Conservation (phyloP, 92 coral and sea anemone genomes). For the Phymanthus crucifer region DNA sequence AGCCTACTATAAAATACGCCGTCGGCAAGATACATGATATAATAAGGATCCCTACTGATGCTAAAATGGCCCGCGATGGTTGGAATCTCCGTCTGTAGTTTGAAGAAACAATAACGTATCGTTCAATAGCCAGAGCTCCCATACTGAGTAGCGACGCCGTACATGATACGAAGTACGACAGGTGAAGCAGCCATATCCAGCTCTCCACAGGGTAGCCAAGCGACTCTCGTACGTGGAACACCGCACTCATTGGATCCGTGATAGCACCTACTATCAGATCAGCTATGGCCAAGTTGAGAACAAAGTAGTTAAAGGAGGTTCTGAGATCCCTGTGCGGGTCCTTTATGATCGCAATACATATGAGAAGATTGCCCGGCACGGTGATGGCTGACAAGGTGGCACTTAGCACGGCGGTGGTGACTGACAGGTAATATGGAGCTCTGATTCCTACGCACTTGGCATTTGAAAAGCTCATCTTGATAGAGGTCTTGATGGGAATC, state of each 20-base stretch:
- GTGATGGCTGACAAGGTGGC: slow-evolving; percentile 65
- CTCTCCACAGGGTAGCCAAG: slow-evolving; percentile 53
- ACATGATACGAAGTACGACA: slow-evolving; percentile 75
- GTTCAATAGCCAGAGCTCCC: slow-evolving; percentile 76
- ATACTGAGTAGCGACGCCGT: slow-evolving; percentile 80
- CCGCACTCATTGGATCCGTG: slow-evolving; percentile 79
- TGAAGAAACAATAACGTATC: slow-evolving; percentile 74
- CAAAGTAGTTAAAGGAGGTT: slow-evolving; percentile 86
- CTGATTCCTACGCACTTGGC: slow-evolving; percentile 55
- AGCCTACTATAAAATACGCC: slow-evolving; percentile 63
- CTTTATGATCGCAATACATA: slow-evolving; percentile 71
- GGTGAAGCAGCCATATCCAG: slow-evolving; percentile 60
- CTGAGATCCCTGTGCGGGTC: slow-evolving; percentile 80
- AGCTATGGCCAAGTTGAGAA: slow-evolving; percentile 80
- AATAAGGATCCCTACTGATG: slow-evolving; percentile 47
- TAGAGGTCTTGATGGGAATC: not conserved
- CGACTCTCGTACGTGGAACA: slow-evolving; percentile 80
- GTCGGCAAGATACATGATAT: slow-evolving; percentile 55
- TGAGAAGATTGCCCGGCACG: slow-evolving; percentile 78
- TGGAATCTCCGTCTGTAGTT: slow-evolving; percentile 60
- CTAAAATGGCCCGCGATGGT: slow-evolving; percentile 39
- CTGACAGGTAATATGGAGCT: slow-evolving; percentile 70
- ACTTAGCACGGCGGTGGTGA: slow-evolving; percentile 65
- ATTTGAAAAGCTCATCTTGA: slow-evolving; percentile 53
- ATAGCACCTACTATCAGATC: slow-evolving; percentile 78